Evolutionary conservation across 1,140 invertebrate species (phyloP), one percentile per base, ranked within the genome.

Genomic region (Gonioctena quinquepunctata): DNA sequence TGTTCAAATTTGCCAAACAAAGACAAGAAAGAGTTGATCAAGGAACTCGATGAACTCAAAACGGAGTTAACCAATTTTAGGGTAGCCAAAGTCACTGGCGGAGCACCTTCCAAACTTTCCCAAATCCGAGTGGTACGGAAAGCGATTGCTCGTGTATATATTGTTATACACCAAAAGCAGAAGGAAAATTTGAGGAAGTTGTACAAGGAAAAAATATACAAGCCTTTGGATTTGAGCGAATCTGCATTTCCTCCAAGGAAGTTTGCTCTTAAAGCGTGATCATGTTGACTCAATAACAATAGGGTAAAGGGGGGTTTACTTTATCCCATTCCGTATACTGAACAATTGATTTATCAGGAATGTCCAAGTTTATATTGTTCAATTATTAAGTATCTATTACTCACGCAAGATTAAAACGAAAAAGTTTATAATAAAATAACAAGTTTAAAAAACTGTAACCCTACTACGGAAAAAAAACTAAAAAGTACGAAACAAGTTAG

Each of bases 81-180:
- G 76, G 96, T 99, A 27, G 93, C 97, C 5, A 99, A 98, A 87
- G 97, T 99, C 3, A 99, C 97, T 63, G 97, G 97, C 69, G 97
- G 97, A 80, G 94, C 96, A 71, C 95, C 97, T 33, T 98, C 96
- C 2, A 99, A 99, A 82, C 86, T 99, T 2, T 97, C 96, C 2
- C 99, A 99, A 87, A 99, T 99, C 78, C 92, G 95, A 74, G 95
- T 98, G 22, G 96, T 99, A 0, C 89, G 97, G 25, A 99, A 99
- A 87, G 96, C 97, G 27, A 98, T 99, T 81, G 97, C 97, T 56
- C 89, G 97, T 70, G 95, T 99, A n/a, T 91, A 96, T 83, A 99
- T 98, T 86, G 96, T 99, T 76, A 98, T 99, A 89, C 94, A 98
- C 85, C 97, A 99, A 84, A 98, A 97, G 79, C 96, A 98, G 85